phyloP scores from a whole-genome alignment of 2,797 vertebrate genomes.

The Ceryle rudis region DNA sequence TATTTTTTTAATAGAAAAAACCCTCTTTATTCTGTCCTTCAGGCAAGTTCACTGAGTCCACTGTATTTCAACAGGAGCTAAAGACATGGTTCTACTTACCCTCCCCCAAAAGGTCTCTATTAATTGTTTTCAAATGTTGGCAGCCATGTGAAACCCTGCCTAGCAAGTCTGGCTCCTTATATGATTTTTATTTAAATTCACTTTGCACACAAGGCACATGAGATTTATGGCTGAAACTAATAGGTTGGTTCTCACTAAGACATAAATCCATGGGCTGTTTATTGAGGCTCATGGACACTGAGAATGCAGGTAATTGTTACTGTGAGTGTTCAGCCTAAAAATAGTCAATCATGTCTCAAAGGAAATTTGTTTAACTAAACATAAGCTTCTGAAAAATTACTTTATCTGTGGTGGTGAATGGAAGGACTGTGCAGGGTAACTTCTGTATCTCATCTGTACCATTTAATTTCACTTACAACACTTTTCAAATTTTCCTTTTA shows the following conservation, averaged over 20 bases:
- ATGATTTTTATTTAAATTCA: constrained; percentile 84
- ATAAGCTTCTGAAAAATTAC: constrained; percentile 47
- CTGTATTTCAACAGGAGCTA: constrained; percentile 75
- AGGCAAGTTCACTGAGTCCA: constrained; percentile 73
- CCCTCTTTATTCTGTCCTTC: constrained; percentile 44
- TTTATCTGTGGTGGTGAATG: constrained; percentile 15
- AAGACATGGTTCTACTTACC: constrained; percentile 61
- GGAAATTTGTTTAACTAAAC: constrained; percentile 70
- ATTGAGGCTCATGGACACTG: constrained; percentile 73
- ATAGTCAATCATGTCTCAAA: constrained; percentile 63
- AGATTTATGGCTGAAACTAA: constrained; percentile 81
- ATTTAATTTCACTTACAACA: not conserved
- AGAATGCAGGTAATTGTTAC: constrained; percentile 76
- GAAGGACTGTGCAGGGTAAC: not conserved
- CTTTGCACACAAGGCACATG: constrained; percentile 77
- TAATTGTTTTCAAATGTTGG: constrained; percentile 82
- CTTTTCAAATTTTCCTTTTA: not conserved
- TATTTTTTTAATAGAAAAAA: not conserved
- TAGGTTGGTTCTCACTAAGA: constrained; percentile 80
- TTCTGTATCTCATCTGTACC: not conserved
- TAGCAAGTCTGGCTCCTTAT: constrained; percentile 76
- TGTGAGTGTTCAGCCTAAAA: constrained; percentile 65
- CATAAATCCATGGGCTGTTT: constrained; percentile 79
- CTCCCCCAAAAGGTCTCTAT: constrained; percentile 68
- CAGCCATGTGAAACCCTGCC: constrained; percentile 77